phyloP scores from a whole-genome alignment of 2,797 vertebrate species.

The Dipus sagitta region DNA sequence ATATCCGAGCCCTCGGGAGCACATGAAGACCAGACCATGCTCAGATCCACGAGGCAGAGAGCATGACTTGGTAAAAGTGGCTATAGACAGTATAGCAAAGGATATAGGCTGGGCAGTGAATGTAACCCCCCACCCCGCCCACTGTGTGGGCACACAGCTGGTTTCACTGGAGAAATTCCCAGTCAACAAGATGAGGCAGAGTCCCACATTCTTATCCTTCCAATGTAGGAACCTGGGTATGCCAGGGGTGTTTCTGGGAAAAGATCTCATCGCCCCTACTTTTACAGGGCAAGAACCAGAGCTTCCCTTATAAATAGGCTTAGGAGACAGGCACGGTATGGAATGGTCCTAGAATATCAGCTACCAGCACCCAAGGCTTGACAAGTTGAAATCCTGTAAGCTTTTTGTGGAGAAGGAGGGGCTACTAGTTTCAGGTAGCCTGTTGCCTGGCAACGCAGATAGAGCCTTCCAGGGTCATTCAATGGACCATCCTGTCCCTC shows the following conservation, averaged over 20 bases:
- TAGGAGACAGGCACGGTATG: neutral
- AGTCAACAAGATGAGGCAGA: neutral
- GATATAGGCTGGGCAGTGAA: neutral
- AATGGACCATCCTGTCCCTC: constrained; percentile 34
- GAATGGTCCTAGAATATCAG: constrained; percentile 17
- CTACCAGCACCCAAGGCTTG: neutral
- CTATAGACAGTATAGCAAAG: neutral
- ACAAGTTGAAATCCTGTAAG: constrained; percentile 5
- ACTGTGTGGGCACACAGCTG: neutral
- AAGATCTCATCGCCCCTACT: neutral
- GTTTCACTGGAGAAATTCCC: neutral
- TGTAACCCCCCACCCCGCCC: fast-evolving
- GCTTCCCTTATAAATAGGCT: neutral
- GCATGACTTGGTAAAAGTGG: neutral
- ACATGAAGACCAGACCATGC: neutral
- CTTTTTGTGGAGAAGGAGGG: neutral
- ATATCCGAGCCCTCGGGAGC: neutral
- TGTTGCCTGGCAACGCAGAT: constrained; percentile 73
- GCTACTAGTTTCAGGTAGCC: neutral
- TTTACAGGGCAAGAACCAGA: neutral
- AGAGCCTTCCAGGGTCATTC: constrained; percentile 60
- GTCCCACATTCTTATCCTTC: neutral
- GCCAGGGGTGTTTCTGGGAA: neutral
- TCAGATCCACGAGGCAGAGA: neutral
- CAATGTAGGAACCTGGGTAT: neutral